These are phyloP conservation scores for Cremastobaeus sp. DNA, from an alignment of 2,888 invertebrate species.

Conservation along the genomic window DNA sequence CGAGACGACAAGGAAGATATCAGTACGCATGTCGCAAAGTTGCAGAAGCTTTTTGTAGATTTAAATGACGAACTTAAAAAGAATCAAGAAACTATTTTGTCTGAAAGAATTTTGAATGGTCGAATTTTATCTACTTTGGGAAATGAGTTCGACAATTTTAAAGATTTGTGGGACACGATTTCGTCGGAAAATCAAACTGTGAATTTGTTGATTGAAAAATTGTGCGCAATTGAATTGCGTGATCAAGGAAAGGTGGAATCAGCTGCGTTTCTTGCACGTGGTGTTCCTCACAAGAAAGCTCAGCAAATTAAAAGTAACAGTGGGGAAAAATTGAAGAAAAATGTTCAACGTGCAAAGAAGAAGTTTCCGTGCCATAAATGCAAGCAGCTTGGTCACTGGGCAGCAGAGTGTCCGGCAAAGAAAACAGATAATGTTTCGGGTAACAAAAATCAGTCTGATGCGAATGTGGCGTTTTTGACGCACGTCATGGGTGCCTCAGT, in stretches of 20 bases:
- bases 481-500: constrained; percentile 2
- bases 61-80: constrained; percentile 21
- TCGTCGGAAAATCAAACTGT: constrained; percentile 19
- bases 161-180: constrained; percentile 35
- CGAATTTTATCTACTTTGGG: constrained; percentile 22
- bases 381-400: constrained; percentile 22
- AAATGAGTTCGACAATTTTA: constrained; percentile 20
- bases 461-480: constrained; percentile 4
- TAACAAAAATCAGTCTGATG: constrained; percentile 1
- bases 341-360: constrained; percentile 11
- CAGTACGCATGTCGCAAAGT: constrained; percentile 18
- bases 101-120: constrained; percentile 31
- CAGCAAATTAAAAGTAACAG: not conserved
- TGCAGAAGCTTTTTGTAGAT: constrained; percentile 21
- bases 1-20: constrained; percentile 24
- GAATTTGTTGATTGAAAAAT: constrained; percentile 30
- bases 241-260: constrained; percentile 12
- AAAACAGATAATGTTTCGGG: constrained; percentile 4
- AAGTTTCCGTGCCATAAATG: constrained; percentile 26
- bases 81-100: constrained; percentile 16
- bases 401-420: constrained; percentile 17
- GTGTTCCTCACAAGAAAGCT: not conserved
- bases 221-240: constrained; percentile 22
- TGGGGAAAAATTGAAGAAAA: constrained; percentile 18
- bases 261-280: constrained; percentile 16